Conservation (phyloP, 1,140 invertebrate genomes). For the Popillia japonica region DNA sequence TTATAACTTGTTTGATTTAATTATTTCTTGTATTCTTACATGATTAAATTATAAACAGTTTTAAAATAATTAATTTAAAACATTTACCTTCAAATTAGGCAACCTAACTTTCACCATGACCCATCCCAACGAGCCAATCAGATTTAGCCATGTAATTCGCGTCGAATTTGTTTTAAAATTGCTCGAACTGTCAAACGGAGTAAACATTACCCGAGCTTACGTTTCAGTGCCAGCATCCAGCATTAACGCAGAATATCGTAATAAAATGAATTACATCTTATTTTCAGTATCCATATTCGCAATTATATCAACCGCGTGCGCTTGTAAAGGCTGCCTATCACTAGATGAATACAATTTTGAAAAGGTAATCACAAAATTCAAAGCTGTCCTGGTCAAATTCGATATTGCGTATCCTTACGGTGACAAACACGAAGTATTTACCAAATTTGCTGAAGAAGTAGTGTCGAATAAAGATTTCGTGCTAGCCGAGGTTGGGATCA, state of each 20-base stretch:
- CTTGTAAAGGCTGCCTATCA: slow-evolving; percentile 74
- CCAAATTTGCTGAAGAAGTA: slow-evolving; percentile 79
- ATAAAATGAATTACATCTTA: slow-evolving; percentile 5
- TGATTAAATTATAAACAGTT: too few species aligned
- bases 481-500: slow-evolving; percentile 87
- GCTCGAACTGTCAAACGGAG: background rate
- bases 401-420: slow-evolving; percentile 96
- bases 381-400: slow-evolving; percentile 88
- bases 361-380: slow-evolving; percentile 84
- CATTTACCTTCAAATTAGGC: background rate
- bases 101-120: too few species aligned
- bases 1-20: too few species aligned
- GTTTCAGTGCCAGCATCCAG: background rate
- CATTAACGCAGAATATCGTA: background rate
- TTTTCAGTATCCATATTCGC: slow-evolving; percentile 11
- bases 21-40: too few species aligned
- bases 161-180: slow-evolving; percentile 17
- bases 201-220: slow-evolving; percentile 1
- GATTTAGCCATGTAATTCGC: slow-evolving; percentile 26
- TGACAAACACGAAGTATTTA: slow-evolving; percentile 91
- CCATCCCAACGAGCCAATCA: slow-evolving; percentile 11
- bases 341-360: slow-evolving; percentile 78
- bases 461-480: slow-evolving; percentile 79
- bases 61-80: background rate
- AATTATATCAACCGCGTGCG: slow-evolving; percentile 37